Evolutionary conservation across 2,797 vertebrate genomes (phyloP).

Genomic region (Sebastes diaconus): DNA sequence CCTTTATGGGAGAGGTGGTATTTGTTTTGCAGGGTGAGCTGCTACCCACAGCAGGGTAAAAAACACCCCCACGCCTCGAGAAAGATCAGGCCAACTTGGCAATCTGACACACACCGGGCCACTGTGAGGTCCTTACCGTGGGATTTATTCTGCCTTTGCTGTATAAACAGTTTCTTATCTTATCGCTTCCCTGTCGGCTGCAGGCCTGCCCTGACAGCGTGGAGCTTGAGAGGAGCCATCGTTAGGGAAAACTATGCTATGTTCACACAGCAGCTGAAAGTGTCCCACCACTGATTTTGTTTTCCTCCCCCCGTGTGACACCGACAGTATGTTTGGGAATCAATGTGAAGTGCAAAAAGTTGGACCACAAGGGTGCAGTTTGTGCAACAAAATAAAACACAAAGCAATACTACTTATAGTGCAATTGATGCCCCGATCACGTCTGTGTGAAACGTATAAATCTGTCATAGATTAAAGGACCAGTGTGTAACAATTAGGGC

Average conservation of each 20-base stretch:
- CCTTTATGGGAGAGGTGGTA: conserved; percentile 14
- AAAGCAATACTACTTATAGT: neutral
- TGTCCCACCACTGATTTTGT: conserved; percentile 17
- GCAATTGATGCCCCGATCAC: neutral
- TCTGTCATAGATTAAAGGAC: too few species aligned
- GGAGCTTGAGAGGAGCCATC: conserved; percentile 36
- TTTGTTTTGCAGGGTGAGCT: conserved; percentile 33
- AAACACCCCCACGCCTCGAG: conserved; percentile 9
- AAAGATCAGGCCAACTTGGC: conserved; percentile 41
- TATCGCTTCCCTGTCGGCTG: conserved; percentile 40
- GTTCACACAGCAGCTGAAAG: conserved; percentile 45
- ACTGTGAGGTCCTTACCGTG: conserved; percentile 26
- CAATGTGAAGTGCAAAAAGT: neutral
- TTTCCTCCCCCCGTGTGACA: conserved; percentile 10
- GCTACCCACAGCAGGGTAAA: conserved; percentile 20
- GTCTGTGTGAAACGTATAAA: neutral
- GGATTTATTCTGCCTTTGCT: conserved; percentile 49
- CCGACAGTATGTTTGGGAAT: neutral
- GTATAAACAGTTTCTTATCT: conserved; percentile 63
- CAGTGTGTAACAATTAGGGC: too few species aligned
- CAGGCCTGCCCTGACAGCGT: conserved; percentile 31
- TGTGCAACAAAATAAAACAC: neutral
- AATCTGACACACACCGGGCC: conserved; percentile 21
- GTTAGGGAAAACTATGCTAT: conserved; percentile 47
- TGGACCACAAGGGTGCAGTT: neutral